Percentiles rank a stretch among this genome's conserved stretches.
Conservation (phyloP, 2,888 invertebrate genomes). For the Bellardia bayeri region DNA sequence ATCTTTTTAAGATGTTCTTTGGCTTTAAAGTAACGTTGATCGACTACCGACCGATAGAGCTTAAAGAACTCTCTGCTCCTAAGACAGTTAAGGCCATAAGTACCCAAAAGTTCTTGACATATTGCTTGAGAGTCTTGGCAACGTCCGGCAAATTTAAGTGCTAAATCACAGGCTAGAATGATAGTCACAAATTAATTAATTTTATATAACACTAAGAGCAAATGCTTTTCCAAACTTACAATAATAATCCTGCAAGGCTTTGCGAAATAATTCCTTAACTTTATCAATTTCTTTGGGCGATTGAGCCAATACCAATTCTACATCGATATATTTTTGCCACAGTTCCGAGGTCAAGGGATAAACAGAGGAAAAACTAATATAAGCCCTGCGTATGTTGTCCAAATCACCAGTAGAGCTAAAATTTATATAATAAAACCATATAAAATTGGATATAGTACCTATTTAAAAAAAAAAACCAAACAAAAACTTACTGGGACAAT, state of each 20-base stretch:
- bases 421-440: conserved; percentile 10
- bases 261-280: conserved; percentile 86
- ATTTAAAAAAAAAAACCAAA: neutral
- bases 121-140: conserved; percentile 82
- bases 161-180: conserved; percentile 86
- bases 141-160: conserved; percentile 87
- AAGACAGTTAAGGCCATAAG: conserved; percentile 78
- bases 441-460: too few species aligned
- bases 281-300: conserved; percentile 84
- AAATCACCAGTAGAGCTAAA: conserved; percentile 88
- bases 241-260: conserved; percentile 88
- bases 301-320: conserved; percentile 86
- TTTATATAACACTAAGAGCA: neutral
- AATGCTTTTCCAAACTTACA: conserved; percentile 83
- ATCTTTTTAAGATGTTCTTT: conserved; percentile 78
- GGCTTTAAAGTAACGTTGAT: conserved; percentile 85
- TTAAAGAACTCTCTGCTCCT: conserved; percentile 78
- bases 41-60: conserved; percentile 84
- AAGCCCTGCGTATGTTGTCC: conserved; percentile 89
- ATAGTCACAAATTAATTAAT: neutral
- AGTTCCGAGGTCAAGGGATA: conserved; percentile 91
- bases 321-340: conserved; percentile 89
- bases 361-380: conserved; percentile 89
- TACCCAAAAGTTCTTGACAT: conserved; percentile 80
- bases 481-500: conserved; percentile 78